Evolutionary conservation across 2,888 invertebrate genomes (phyloP).

Genomic region (Oxyscelio sp.): DNA sequence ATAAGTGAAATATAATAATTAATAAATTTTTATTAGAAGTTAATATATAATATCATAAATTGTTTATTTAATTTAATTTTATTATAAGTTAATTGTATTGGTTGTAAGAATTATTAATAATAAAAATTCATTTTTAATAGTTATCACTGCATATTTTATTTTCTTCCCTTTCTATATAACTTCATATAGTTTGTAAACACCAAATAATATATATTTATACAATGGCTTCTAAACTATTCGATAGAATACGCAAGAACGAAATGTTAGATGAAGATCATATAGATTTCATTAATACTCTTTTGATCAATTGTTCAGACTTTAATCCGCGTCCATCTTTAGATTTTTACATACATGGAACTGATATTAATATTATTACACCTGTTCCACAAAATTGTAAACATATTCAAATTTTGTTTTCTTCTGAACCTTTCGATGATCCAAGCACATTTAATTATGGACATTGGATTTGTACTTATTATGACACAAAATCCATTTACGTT

Average conservation of each 20-base stretch:
- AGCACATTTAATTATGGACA: slow-evolving; percentile 11
- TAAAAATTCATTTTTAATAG: too few species aligned
- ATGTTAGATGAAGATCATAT: neutral
- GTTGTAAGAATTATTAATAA: too few species aligned
- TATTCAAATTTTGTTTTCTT: slow-evolving; percentile 48
- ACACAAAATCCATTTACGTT: slow-evolving; percentile 15
- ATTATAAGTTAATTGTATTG: too few species aligned
- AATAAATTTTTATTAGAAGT: too few species aligned
- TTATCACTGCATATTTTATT: too few species aligned
- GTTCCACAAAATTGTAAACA: too few species aligned
- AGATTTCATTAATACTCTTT: slow-evolving; percentile 9
- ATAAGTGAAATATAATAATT: neutral
- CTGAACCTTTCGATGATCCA: slow-evolving; percentile 1
- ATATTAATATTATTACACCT: slow-evolving; percentile 12
- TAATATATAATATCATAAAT: too few species aligned
- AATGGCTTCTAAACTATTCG: neutral
- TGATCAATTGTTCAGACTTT: slow-evolving; percentile 16
- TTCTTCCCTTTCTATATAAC: too few species aligned
- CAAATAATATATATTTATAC: neutral
- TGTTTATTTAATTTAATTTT: too few species aligned
- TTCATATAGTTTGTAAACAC: too few species aligned
- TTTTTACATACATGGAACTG: slow-evolving; percentile 16
- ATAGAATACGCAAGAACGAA: neutral
- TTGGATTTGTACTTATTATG: too few species aligned
- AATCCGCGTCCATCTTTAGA: slow-evolving; percentile 25